Base-by-base conservation (phyloP, 2,113 vertebrate genomes). In the Sterna hirundo region DNA sequence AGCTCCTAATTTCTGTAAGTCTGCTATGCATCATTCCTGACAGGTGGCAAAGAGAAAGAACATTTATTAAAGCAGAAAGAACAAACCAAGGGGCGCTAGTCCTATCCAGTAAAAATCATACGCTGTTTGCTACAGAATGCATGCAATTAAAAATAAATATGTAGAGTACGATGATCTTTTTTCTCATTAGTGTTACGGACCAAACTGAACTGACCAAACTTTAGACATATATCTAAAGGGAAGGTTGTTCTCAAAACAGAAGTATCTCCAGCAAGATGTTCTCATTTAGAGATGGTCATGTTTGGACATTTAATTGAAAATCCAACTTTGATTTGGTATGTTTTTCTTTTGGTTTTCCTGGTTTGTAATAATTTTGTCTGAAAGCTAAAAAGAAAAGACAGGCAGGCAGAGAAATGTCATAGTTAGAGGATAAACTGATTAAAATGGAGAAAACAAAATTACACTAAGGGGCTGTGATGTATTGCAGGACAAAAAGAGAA, bases 341-440 rank as follows among this genome's bases (percentile, higher is more conserved):
- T 6, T 86, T 90, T 68, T 36, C 26, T 47, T 62, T 62, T 83
- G 44, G 17, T 71, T 88, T 93, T 79, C 61, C 78, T 89, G 40
- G 47, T 90, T 80, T 29, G 52, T 38, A 92, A 90, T 54, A 90
- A 88, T 90, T 91, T 85, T 96, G 78, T 66, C 62, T 96, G 92
- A 97, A 94, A 83, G 44, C 65, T 87, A 85, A 60, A 51, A 66
- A 55, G 3, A 30, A 57, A 76, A 96, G 69, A 60, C 61, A 72
- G 27, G 26, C 44, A 91, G 58, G 84, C 70, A 94, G 70, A 91
- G 23, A 90, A 90, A 93, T 87, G 23, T 49, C 78, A 52, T 90
- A 89, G 81, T 68, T 87, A 93, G 64, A 87, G 34, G 38, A 96
- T 96, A 95, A 91, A 80, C 57, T 77, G 77, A 95, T 96, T 95